A percentile compares a stretch with the other conserved stretches of the same genome.
Evolutionary conservation across 2,113 vertebrate species (phyloP).

Genomic region (Aramus guarauna): DNA sequence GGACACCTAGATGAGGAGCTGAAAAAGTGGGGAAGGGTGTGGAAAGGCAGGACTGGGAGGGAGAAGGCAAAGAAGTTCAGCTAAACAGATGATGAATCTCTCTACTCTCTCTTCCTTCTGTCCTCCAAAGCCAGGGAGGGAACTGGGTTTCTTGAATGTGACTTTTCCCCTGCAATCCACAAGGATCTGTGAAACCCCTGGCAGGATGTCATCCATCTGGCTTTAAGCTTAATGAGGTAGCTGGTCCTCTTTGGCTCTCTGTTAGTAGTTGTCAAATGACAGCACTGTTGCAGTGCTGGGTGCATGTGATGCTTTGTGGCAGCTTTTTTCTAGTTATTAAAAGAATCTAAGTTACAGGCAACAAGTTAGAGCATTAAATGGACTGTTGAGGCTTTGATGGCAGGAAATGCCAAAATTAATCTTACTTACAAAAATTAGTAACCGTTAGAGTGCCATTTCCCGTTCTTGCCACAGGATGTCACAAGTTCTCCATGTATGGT

Average conservation of each 20-base stretch:
- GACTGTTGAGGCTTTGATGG: background rate
- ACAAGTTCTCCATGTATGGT: background rate
- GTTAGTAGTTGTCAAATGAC: background rate
- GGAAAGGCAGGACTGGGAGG: background rate
- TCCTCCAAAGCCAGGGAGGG: background rate
- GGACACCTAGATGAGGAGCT: background rate
- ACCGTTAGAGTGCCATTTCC: background rate
- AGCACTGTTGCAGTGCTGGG: background rate
- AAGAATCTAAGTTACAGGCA: background rate
- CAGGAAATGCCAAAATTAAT: background rate
- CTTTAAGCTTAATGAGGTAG: background rate
- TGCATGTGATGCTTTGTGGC: background rate
- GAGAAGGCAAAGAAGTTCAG: background rate
- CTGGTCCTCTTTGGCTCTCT: background rate
- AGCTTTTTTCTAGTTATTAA: background rate
- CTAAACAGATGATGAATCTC: background rate
- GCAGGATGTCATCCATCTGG: background rate
- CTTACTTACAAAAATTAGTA: background rate
- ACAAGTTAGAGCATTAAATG: background rate
- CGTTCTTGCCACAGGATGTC: slow-evolving; percentile 41
- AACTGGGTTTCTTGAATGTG: background rate
- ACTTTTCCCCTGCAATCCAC: background rate
- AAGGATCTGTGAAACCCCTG: background rate
- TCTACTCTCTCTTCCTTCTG: background rate
- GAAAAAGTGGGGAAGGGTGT: background rate